Conservation (phyloP, 2,888 invertebrate species). For the Miltochrista miniata region DNA sequence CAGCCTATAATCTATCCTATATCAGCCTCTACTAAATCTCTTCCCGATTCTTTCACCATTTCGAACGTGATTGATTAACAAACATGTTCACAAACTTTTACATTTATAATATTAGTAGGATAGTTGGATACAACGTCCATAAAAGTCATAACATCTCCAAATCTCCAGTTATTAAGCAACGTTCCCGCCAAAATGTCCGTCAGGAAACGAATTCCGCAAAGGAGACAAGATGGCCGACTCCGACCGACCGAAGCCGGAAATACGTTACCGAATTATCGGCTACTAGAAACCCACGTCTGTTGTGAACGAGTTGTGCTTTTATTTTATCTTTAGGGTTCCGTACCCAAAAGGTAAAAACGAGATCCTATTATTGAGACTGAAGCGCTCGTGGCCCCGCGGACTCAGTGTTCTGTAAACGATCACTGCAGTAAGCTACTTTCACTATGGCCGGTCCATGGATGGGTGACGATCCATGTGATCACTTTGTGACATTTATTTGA, state of each 20-base stretch:
- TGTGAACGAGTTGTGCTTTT: not conserved
- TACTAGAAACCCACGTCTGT: conserved; percentile 11
- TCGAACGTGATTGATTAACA: too few species aligned
- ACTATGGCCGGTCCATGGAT: too few species aligned
- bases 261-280: conserved; percentile 48
- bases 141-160: conserved; percentile 9
- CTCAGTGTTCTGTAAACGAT: too few species aligned
- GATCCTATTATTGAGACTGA: too few species aligned
- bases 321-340: not conserved
- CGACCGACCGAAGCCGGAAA: conserved; percentile 37
- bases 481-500: too few species aligned
- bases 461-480: too few species aligned
- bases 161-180: conserved; percentile 18
- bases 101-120: conserved; percentile 2
- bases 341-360: too few species aligned
- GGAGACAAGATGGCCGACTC: conserved; percentile 54
- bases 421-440: too few species aligned
- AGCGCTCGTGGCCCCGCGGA: too few species aligned
- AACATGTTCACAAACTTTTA: not conserved
- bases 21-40: too few species aligned
- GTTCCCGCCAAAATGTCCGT: not conserved
- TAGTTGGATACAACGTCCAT: conserved; percentile 3
- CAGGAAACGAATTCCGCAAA: conserved; percentile 36
- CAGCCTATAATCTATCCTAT: too few species aligned
- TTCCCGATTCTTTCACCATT: too few species aligned